Evolutionary conservation across 2,888 invertebrate genomes (phyloP).

Genomic region (Tanypteryx hageni): DNA sequence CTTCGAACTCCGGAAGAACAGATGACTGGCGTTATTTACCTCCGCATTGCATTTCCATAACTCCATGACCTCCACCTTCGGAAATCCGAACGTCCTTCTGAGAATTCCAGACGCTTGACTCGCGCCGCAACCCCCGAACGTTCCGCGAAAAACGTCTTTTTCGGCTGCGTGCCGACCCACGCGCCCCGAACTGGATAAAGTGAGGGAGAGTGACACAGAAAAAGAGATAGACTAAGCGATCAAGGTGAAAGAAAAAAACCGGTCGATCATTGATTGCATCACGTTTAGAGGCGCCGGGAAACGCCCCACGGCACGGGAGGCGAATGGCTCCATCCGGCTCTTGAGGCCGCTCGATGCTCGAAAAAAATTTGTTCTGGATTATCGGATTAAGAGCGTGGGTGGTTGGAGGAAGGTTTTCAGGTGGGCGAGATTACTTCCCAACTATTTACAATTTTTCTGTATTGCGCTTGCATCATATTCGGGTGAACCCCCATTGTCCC

Average conservation of each 20-base stretch:
- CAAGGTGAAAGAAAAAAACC: slow-evolving; percentile 23
- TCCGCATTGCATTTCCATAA: not conserved
- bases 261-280: slow-evolving; percentile 16
- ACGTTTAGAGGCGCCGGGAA: not conserved
- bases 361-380: not conserved
- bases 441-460: not conserved
- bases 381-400: not conserved
- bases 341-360: not conserved
- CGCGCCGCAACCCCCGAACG: not conserved
- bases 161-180: not conserved
- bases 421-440: not conserved
- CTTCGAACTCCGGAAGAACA: not conserved
- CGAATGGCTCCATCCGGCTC: not conserved
- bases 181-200: no score
- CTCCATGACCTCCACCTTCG: slow-evolving; percentile 4
- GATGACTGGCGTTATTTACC: slow-evolving; percentile 29
- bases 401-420: not conserved
- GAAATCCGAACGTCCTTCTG: not conserved
- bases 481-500: not conserved
- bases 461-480: not conserved
- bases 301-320: not conserved
- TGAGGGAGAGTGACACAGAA: not conserved
- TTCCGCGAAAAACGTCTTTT: not conserved
- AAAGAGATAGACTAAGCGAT: not conserved
- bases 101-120: not conserved